Evolutionary conservation across 2,113 vertebrate species (phyloP).

Genomic region (Oceanodroma tethys): DNA sequence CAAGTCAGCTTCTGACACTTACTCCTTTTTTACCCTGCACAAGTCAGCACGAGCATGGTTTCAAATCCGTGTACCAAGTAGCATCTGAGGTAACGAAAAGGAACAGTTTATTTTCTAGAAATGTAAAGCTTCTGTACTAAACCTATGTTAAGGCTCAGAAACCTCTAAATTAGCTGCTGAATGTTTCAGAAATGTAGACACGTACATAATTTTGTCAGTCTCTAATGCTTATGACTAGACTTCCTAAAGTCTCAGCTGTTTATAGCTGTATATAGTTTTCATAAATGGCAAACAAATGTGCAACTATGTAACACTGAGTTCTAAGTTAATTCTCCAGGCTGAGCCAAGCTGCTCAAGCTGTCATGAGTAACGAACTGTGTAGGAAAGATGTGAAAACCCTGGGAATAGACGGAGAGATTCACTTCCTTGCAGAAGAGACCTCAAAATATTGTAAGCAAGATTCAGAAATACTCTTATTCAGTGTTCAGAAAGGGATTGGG

Average conservation of each 20-base stretch:
- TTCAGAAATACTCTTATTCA: background rate
- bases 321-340: background rate
- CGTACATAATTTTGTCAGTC: background rate
- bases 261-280: background rate
- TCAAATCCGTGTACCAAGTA: background rate
- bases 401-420: background rate
- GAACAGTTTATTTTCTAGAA: background rate
- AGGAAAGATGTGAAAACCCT: background rate
- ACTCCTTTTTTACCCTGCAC: rapidly evolving
- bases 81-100: background rate
- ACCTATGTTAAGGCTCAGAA: background rate
- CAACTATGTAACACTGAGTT: background rate
- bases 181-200: background rate
- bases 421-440: background rate
- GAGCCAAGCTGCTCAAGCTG: background rate
- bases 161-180: background rate
- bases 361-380: background rate
- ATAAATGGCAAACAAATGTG: conserved; percentile 9
- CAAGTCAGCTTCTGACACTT: background rate
- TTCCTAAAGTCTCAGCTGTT: background rate
- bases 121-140: background rate
- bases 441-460: background rate
- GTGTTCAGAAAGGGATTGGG: background rate
- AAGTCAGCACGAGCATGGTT: background rate
- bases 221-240: background rate